These are phyloP conservation scores for Hydrotaea cyrtoneurina DNA, from an alignment of 2,888 invertebrate species.

Conservation along the genomic window DNA sequence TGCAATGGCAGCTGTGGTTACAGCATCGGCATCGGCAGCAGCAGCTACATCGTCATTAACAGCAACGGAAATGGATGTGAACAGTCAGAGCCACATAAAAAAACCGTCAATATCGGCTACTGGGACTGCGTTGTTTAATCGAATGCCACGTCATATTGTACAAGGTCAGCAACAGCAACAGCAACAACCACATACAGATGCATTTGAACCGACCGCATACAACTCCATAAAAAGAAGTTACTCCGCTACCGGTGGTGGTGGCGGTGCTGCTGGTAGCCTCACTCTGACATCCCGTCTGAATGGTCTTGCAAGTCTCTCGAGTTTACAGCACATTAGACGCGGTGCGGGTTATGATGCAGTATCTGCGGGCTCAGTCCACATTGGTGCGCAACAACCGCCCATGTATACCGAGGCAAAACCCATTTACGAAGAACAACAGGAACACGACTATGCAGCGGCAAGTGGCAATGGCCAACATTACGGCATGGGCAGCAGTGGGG, in stretches of 20 bases:
- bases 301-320: constrained; percentile 75
- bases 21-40: constrained; percentile 49
- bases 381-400: constrained; percentile 26
- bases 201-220: too few relatives aligned
- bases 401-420: constrained; percentile 71
- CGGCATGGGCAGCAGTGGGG: constrained; percentile 48
- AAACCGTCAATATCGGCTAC: constrained; percentile 69
- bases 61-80: constrained; percentile 67
- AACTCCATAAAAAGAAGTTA: constrained; percentile 68
- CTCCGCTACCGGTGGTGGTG: constrained; percentile 42
- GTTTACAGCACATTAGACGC: constrained; percentile 75
- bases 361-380: not conserved
- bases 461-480: constrained; percentile 46
- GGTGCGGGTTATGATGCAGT: constrained; percentile 68
- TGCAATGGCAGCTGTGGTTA: constrained; percentile 47
- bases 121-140: constrained; percentile 70
- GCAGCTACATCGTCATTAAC: constrained; percentile 52
- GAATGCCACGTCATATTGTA: constrained; percentile 63
- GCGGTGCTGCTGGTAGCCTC: constrained; percentile 27
- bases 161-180: constrained; percentile 62
- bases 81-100: constrained; percentile 70
- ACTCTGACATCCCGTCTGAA: constrained; percentile 71
- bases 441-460: constrained; percentile 72
- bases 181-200: constrained; percentile 55
- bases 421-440: constrained; percentile 78